Evolutionary conservation across 1,140 invertebrate species (phyloP), one percentile per base, ranked within the genome.

Genomic region (Drosophila mauritiana): DNA sequence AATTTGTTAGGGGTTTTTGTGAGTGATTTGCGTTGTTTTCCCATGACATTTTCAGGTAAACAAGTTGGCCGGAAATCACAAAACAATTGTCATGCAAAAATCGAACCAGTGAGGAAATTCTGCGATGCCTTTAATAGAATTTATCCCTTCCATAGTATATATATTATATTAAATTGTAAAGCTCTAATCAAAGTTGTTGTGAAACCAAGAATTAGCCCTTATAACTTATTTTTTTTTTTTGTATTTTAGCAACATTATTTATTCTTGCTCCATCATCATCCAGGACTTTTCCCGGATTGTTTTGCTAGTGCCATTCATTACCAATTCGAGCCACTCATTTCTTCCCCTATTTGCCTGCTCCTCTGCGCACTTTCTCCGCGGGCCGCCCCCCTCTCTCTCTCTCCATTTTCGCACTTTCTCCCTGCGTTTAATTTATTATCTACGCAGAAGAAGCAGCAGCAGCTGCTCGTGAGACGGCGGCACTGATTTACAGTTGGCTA

Each of bases 391-490:
- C 11, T 4, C 5, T 27, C 37, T 11, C 1, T 4, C 48, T 4
- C 0, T 12, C 20, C 8, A 7, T 5, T 36, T 34, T 62, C 37
- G 22, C 69, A 63, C 70, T 74, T 74, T 74, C 51, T 43, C 72
- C 67, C 79, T 83, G 83, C 84, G 80, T 84, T 88, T 88, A 88
- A 88, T 88, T 88, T 89, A 88, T 88, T 88, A 88, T 88, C 83
- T 88, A 77, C 73, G 76, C 25, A 62, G 40, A 52, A 73, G 54
- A 39, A 53, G 37, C 37, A 39, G 57, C 51, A 80, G 80, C 80
- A 73, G 81, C 73, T 85, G 81, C 78, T 83, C 45, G 40, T 40
- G 84, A 88, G 84, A 83, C 80, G 53, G 65, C 73, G 76, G 72
- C 84, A 84, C 80, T 88, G 84, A 88, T 88, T 88, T 83, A 80